Evolutionary conservation across 2,113 vertebrate species (phyloP).

Genomic region (Pica pica): DNA sequence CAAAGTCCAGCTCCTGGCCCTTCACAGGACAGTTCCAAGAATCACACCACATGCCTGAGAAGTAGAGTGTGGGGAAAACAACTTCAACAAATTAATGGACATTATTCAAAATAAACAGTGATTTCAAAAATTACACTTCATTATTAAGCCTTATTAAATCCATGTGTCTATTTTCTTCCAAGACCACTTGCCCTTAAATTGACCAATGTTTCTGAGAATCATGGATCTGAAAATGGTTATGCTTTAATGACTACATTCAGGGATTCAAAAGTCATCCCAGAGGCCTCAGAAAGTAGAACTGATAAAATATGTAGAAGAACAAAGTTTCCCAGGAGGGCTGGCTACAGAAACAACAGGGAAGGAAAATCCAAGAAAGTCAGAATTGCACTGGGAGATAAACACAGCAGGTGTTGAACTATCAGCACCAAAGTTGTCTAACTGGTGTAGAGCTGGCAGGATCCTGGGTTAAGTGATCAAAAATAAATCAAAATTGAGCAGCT

Average conservation of each 20-base stretch:
- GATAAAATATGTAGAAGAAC: neutral
- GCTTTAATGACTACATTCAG: neutral
- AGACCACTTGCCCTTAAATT: neutral
- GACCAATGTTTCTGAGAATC: neutral
- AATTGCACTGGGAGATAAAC: neutral
- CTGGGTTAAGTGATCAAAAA: neutral
- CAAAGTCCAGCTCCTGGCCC: neutral
- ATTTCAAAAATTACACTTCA: neutral
- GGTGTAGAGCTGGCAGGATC: neutral
- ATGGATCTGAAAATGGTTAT: neutral
- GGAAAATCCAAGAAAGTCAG: neutral
- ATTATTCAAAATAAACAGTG: neutral
- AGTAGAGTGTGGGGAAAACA: neutral
- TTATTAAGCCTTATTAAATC: neutral
- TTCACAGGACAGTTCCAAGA: neutral
- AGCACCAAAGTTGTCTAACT: neutral
- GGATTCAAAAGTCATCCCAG: neutral
- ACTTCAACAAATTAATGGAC: neutral
- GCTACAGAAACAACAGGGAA: neutral
- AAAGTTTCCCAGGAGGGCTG: neutral
- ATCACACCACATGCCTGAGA: neutral
- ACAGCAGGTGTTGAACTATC: neutral
- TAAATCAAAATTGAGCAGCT: neutral
- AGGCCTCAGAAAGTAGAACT: neutral
- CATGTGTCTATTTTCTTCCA: neutral